These are phyloP conservation scores for Acanthis flammea DNA, from an alignment of 2,797 vertebrate species.

Conservation along the genomic window DNA sequence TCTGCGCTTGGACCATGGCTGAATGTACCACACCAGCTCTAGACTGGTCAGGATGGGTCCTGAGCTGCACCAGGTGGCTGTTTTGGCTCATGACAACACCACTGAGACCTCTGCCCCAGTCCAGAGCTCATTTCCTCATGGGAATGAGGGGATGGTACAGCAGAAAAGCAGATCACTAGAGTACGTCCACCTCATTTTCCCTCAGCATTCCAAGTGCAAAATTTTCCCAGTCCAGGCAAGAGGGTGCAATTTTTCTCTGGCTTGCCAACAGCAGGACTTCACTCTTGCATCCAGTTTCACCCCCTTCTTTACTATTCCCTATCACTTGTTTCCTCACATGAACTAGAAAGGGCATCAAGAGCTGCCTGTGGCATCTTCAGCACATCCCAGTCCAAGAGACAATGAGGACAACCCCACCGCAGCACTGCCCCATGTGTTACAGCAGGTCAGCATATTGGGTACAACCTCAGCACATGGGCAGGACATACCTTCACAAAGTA, in stretches of 20 bases:
- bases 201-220: not conserved
- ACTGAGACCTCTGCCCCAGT: not conserved
- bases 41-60: not conserved
- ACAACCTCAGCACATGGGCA: not conserved
- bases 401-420: accelerated
- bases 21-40: not conserved
- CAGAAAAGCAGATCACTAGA: not conserved
- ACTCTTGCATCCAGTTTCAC: not conserved
- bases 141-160: accelerated
- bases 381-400: not conserved
- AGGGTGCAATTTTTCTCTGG: not conserved
- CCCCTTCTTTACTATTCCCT: not conserved
- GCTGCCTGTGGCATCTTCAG: not conserved
- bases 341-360: not conserved
- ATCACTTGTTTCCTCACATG: accelerated
- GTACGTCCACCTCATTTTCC: not conserved
- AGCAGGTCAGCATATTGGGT: not conserved
- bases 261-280: not conserved
- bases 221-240: not conserved
- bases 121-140: not conserved
- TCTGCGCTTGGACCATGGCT: not conserved
- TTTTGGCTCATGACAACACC: not conserved
- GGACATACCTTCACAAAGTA: not conserved
- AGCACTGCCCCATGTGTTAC: not conserved
- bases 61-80: not conserved